Evolutionary conservation across 2,113 vertebrate genomes (phyloP), one percentile per base, ranked within the genome.

Genomic region (Fregetta grallaria): DNA sequence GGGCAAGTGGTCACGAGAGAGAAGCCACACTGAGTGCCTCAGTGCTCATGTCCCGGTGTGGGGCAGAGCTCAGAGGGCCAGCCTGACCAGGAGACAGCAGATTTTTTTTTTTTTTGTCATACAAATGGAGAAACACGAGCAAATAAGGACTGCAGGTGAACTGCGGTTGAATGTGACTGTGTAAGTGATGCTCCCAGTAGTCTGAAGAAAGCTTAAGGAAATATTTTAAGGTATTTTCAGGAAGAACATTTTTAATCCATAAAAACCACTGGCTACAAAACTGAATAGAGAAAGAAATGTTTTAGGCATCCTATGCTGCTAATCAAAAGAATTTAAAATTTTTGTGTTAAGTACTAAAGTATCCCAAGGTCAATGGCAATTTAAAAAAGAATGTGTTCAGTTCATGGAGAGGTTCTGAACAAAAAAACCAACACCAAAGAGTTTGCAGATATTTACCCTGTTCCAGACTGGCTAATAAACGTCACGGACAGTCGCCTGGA

Each of bases 1-100:
- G 25, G 20, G 70, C 21, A 32, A n/a, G 29, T 40, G 8, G 17
- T 62, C 40, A 44, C 0, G 1, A 81, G 63, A 27, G 20, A 45
- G 65, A 40, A 58, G 36, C 15, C 44, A 8, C 18, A 8, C 11
- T 5, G 34, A 22, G 42, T 11, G 26, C 26, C 18, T 27, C 3
- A 2, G 40, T 18, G 20, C 63, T 42, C 15, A 0, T 30, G 49
- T 70, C 34, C 22, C 26, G 0, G 0, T 9, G 6, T 32, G 45
- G 19, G 26, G 50, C 49, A 74, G 74, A 65, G 45, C 52, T 55
- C n/a, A n/a, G 62, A 49, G 40, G 22, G 21, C 15, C 26, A 38
- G 75, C 14, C 29, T 67, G 40, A 12, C 27, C 14, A 8, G 42
- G 50, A 73, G 9, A 58, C 3, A 6, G 66, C 21, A 23, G 21